Evolutionary conservation across 2,797 vertebrate species (phyloP), one percentile per base, ranked within the genome.

Genomic region (Chrosomus eos): DNA sequence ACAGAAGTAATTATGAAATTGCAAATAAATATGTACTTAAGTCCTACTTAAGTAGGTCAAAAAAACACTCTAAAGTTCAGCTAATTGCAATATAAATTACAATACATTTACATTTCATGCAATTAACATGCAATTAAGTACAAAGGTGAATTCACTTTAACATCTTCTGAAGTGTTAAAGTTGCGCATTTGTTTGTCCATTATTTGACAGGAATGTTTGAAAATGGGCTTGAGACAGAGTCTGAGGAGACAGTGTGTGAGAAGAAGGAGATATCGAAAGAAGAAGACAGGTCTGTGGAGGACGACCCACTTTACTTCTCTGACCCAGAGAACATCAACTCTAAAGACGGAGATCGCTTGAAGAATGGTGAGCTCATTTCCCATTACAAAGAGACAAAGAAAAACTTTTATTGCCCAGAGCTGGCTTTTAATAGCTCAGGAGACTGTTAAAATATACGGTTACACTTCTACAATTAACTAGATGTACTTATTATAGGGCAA

Each of bases 121-220:
- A 28, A 19, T 43, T 43, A 62, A 67, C 31, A 67, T 23, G 64
- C 11, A 43, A n/a, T 7, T 14, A 7, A 36, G 33, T 13, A n/a
- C 19, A 36, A 73, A 36, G 28, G 9, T 60, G 26, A 62, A 48
- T 48, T 48, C 8, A 64, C 55, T 31, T 33, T 16, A 26, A 5
- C 3, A 8, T 51, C 38, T 82, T 77, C 31, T 62, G 33, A 58
- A 71, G 67, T 40, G 31, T 36, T 62, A 70, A 55, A 18, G 2
- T 40, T 73, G 38, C 66, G 16, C 8, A 19, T 16, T 70, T 64
- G 28, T 72, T 45, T 72, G 23, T 76, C 18, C 64, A 5, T 77
- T 78, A 60, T 84, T 84, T 19, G 9, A 70, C 80, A 90, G 87
- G 80, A 40, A 43, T 64, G 68, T 81, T 83, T 80, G 87, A 83